Conservation (phyloP, 2,888 invertebrate species). For the Erebia ligea region DNA sequence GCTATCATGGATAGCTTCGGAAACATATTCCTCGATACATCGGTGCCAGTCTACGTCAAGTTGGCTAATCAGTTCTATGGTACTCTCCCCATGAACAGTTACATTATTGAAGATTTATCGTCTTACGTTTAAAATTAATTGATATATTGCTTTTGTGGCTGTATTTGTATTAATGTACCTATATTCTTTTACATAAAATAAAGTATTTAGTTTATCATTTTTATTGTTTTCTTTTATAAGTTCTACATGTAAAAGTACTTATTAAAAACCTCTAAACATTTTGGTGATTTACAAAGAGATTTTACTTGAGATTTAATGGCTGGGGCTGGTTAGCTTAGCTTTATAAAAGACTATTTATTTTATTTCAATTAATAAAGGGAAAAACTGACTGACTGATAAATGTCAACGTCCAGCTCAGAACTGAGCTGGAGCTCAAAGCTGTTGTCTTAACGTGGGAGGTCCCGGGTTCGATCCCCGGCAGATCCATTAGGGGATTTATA, state of each 20-base stretch:
- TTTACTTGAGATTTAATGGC: no score
- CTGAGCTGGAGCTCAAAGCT: no score
- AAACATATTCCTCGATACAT: slow-evolving; percentile 46
- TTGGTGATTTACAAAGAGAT: no score
- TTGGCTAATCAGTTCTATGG: slow-evolving; percentile 48
- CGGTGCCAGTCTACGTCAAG: slow-evolving; percentile 38
- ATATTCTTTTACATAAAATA: not conserved
- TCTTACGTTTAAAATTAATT: not conserved
- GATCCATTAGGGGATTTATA: no score
- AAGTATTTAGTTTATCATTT: not conserved
- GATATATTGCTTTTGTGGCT: not conserved
- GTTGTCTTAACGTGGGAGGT: no score
- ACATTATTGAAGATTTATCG: slow-evolving; percentile 11
- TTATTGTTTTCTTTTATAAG: not conserved
- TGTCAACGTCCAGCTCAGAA: no score
- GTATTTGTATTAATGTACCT: not conserved
- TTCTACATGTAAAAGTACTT: not conserved
- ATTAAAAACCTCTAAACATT: no score
- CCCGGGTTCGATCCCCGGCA: no score
- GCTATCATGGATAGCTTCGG: slow-evolving; percentile 46
- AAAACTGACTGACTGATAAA: no score
- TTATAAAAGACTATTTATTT: no score
- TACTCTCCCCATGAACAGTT: slow-evolving; percentile 32
- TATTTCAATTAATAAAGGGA: no score
- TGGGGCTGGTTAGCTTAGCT: no score